phyloP scores from a whole-genome alignment of 2,113 vertebrate genomes.

The Colius striatus region DNA sequence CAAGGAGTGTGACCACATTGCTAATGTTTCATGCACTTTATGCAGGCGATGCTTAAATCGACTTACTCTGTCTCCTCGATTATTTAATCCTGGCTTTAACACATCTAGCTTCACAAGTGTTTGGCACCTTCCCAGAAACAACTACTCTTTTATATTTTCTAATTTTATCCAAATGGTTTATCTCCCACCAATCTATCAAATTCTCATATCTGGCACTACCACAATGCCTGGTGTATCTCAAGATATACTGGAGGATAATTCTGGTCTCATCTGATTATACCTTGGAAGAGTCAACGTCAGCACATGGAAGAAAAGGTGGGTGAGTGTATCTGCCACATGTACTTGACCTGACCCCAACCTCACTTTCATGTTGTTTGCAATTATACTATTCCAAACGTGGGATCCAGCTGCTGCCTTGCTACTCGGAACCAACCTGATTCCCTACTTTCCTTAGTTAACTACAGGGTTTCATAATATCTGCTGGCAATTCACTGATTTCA shows the following conservation, averaged over 20 bases:
- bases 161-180: too few species aligned
- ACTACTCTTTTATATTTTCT: not conserved
- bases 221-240: not conserved
- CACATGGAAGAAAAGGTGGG: not conserved
- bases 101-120: not conserved
- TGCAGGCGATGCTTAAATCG: too few species aligned
- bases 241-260: not conserved
- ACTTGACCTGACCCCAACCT: not conserved
- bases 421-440: not conserved
- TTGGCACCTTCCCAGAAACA: not conserved
- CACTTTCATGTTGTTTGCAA: not conserved
- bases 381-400: not conserved
- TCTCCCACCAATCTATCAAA: not conserved
- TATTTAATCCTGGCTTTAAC: not conserved
- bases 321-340: too few species aligned
- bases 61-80: not conserved
- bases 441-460: not conserved
- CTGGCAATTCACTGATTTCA: not conserved
- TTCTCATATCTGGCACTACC: not conserved
- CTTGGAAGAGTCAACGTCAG: not conserved
- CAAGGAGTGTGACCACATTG: too few species aligned
- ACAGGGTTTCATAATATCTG: not conserved
- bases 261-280: not conserved
- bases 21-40: too few species aligned
- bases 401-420: not conserved